Base-by-base conservation (phyloP, 1,140 invertebrate species). In the Caenorhabditis latens region DNA sequence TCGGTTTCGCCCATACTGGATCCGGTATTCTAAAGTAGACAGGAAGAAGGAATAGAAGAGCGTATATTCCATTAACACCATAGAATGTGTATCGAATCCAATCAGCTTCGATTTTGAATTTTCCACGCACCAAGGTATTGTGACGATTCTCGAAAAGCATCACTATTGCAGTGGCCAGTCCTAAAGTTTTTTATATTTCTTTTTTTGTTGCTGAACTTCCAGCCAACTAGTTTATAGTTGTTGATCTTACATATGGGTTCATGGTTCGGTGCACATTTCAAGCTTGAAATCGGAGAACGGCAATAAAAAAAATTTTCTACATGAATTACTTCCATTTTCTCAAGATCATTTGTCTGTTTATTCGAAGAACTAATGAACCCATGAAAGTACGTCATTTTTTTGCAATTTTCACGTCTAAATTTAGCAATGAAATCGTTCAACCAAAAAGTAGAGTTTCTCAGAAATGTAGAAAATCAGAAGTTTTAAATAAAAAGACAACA, bases 51-150 rank as follows among this genome's bases (percentile, higher is more conserved):
- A 79, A 79, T 6, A 79, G 46, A 24, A 79, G 43, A 2, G 71
- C 71, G 50, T 79, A 79, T 19, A 79, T 50, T 32, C 71, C 71
- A n/a, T 79, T 79, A 19, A 79, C n/a, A 1, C 19, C 71, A 42
- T 79, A 79, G n/a, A 79, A 79, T 79, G 71, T 79, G n/a, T 79
- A 79, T 50, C 71, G 43, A 13, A 79, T 79, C 71, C 71, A 79
- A 4, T 79, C 46, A 19, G 71, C 71, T 79, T 79, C 71, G 11
- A 79, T 79, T 79, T 79, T 79, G n/a, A 79, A 79, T 79, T 21
- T 79, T 16, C 71, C 71, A 19, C 71, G 71, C 5, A 79, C 71
- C 21, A 79, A 24, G 0, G 71, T 79, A n/a, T 79, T 79, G 46
- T 79, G 71, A 50, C 71, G 71, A n/a, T 79, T 79, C 24, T 79